These are phyloP conservation scores for Plotosus lineatus DNA, from an alignment of 2,113 vertebrate genomes.

Conservation along the genomic window DNA sequence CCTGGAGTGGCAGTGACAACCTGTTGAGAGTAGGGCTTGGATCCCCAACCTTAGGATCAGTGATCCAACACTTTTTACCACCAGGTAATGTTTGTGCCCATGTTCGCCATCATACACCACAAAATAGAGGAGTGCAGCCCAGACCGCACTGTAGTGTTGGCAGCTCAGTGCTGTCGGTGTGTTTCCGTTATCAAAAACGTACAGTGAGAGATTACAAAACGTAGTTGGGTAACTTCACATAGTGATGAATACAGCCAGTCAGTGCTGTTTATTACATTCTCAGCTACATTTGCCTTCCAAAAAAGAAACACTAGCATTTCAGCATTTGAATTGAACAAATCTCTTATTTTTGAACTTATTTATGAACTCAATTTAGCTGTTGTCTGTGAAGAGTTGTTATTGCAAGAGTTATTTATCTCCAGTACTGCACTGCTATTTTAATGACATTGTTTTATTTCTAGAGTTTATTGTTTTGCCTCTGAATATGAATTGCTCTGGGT, in stretches of 20 bases:
- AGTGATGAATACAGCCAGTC: background rate
- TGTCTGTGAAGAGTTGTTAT: conserved; percentile 4
- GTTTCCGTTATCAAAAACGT: background rate
- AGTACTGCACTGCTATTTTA: background rate
- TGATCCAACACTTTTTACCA: no score
- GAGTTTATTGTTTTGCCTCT: conserved; percentile 13
- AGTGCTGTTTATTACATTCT: background rate
- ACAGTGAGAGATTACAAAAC: background rate
- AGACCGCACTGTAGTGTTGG: background rate
- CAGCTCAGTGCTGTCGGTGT: background rate
- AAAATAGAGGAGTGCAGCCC: background rate
- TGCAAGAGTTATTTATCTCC: conserved; percentile 13
- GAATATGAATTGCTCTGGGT: conserved; percentile 13
- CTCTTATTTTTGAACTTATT: conserved; percentile 2
- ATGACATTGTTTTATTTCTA: conserved; percentile 4
- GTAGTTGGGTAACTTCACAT: background rate
- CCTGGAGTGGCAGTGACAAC: no score
- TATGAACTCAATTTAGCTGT: conserved; percentile 10
- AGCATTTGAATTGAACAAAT: background rate
- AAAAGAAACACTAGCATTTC: background rate
- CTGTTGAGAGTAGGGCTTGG: no score
- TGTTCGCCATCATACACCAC: background rate
- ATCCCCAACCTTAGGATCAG: no score
- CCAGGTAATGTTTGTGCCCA: no score
- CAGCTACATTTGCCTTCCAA: conserved; percentile 11